phyloP scores from a whole-genome alignment of 2,888 invertebrate species.

The Schrankia costaestrigalis region DNA sequence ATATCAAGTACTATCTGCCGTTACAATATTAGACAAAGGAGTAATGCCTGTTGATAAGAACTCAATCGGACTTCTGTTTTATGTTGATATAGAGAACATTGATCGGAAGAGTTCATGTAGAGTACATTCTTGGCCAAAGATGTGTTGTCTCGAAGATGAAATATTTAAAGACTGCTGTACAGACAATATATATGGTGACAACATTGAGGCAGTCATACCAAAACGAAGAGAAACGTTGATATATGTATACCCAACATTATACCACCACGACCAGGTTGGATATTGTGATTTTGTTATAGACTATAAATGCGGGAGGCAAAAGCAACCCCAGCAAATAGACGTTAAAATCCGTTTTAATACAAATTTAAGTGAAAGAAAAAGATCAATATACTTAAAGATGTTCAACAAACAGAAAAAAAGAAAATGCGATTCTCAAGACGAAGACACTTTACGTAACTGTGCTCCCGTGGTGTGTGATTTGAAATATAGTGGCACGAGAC shows the following conservation, averaged over 20 bases:
- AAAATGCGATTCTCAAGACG: slow-evolving; percentile 48
- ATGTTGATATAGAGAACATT: slow-evolving; percentile 51
- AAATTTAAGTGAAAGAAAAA: slow-evolving; percentile 25
- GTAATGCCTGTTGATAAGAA: slow-evolving; percentile 46
- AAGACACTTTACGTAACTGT: slow-evolving; percentile 52
- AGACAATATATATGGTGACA: slow-evolving; percentile 38
- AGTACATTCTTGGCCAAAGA: slow-evolving; percentile 37
- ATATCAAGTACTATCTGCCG: slow-evolving; percentile 19
- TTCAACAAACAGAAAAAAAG: slow-evolving; percentile 30
- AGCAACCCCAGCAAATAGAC: slow-evolving; percentile 20
- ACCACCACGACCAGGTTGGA: slow-evolving; percentile 54
- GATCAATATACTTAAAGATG: slow-evolving; percentile 24
- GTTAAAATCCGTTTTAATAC: slow-evolving; percentile 54
- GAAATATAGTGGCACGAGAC: slow-evolving; percentile 53
- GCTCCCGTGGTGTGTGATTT: slow-evolving; percentile 52
- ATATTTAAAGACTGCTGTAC: slow-evolving; percentile 41
- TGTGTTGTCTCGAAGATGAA: slow-evolving; percentile 48
- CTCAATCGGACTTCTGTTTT: slow-evolving; percentile 59
- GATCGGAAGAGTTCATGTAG: slow-evolving; percentile 37
- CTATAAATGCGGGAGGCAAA: slow-evolving; percentile 35
- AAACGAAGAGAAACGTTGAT: slow-evolving; percentile 45
- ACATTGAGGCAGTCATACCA: slow-evolving; percentile 35
- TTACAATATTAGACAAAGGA: slow-evolving; percentile 57
- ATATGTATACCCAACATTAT: slow-evolving; percentile 48
- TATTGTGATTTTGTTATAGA: slow-evolving; percentile 47